phyloP scores from a whole-genome alignment of 2,113 vertebrate genomes.

The Pyrgilauda ruficollis region DNA sequence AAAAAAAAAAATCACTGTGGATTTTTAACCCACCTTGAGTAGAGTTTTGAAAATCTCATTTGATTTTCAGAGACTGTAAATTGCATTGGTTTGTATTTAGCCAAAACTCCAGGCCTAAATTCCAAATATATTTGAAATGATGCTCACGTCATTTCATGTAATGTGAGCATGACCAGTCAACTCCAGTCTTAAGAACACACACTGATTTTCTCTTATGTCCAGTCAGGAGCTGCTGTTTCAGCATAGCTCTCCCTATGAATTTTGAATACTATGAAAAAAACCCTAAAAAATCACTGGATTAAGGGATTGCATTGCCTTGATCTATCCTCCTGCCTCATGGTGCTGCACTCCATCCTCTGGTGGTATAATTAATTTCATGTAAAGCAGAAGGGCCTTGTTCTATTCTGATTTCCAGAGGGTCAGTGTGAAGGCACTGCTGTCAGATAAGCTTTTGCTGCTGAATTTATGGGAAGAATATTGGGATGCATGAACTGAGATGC shows the following conservation, averaged over 20 bases:
- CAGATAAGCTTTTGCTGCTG: background rate
- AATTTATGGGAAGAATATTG: background rate
- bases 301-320: background rate
- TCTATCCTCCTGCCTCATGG: background rate
- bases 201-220: background rate
- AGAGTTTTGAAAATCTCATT: background rate
- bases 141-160: background rate
- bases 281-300: background rate
- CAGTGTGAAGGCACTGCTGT: background rate
- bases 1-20: background rate
- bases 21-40: background rate
- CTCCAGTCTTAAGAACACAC: background rate
- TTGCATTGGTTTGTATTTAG: background rate
- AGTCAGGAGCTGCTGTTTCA: background rate
- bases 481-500: rapidly evolving
- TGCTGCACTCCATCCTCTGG: background rate
- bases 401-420: background rate
- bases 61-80: background rate
- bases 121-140: background rate
- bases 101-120: background rate
- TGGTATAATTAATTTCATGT: background rate
- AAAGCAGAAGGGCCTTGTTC: background rate
- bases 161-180: background rate
- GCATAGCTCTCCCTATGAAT: background rate
- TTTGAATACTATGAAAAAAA: background rate